Evolutionary conservation across 2,888 invertebrate genomes (phyloP), one percentile per base, ranked within the genome.

Genomic region (Microctonus brassicae): DNA sequence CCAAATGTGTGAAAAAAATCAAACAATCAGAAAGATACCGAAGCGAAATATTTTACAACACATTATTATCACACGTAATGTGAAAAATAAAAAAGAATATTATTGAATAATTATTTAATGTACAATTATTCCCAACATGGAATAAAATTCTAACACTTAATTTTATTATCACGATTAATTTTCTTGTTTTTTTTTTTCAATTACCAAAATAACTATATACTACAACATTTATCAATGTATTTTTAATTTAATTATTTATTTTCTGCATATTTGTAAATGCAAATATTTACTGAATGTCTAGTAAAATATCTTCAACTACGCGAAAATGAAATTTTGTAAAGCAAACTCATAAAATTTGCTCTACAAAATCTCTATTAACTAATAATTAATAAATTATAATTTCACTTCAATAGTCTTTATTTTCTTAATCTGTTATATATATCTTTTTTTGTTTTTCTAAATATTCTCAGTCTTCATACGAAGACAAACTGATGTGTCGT

Each of bases 401-500:
- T 47, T n/a, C 17, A 20, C 6, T 47, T 17, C 4, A 47, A 47
- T 47, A 9, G 17, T 17, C 29, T 29, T 47, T n/a, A 29, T 7
- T 29, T 29, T 7, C 29, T 39, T 36, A 36, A 24, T 20, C 67
- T 60, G 2, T 60, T 29, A 53, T 29, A 5, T 5, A 3, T 29
- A 29, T 13, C 60, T 52, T 60, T 24, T 57, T 34, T 13, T 55
- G 55, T n/a, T 11, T 69, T 64, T 29, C 47, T 39, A 26, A 29
- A 36, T 34, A 47, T 17, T 5, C 11, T 57, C 47, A 22, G n/a
- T 42, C 6, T 47, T 63, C 47, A 63, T 66, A 63, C 64, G 53
- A 68, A 68, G 34, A 22, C 2, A 20, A 39, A 73, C 68, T 70
- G 70, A 42, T 62, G 69, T n/a, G n/a, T n/a, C n/a, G 69, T 63